phyloP scores from a whole-genome alignment of 2,113 vertebrate species.

The Xenotilapia leptura region DNA sequence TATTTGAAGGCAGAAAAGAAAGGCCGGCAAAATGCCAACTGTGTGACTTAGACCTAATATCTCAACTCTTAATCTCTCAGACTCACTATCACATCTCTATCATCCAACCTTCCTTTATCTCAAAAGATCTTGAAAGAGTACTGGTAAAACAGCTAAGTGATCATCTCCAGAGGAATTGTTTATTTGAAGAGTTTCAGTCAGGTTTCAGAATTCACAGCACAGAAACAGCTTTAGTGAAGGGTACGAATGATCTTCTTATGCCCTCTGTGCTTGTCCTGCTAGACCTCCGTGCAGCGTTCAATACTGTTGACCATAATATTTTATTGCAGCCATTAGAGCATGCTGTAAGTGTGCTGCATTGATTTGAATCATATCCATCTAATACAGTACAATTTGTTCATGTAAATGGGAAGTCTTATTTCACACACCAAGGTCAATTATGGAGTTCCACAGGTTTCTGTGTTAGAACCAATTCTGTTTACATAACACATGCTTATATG shows the following conservation, averaged over 20 bases:
- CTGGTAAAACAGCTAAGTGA: background rate
- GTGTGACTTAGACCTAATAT: background rate
- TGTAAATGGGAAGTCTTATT: background rate
- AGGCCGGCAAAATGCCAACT: background rate
- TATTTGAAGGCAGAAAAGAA: background rate
- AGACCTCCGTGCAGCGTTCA: background rate
- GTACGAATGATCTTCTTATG: background rate
- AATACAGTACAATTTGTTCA: background rate
- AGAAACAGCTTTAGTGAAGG: background rate
- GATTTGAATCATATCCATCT: background rate
- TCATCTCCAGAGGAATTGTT: background rate
- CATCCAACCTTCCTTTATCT: background rate
- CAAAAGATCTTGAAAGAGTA: accelerated
- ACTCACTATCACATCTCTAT: background rate
- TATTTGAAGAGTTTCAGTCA: background rate
- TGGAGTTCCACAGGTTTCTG: background rate
- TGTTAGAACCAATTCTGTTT: background rate
- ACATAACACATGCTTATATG: background rate
- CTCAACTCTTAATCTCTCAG: background rate
- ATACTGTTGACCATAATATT: background rate
- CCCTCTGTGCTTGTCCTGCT: background rate
- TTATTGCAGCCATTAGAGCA: background rate
- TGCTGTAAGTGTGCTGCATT: background rate
- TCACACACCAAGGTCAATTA: background rate
- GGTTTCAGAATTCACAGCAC: background rate